Conservation (phyloP, 2,888 invertebrate species). For the Marasmarcha lunaedactyla region DNA sequence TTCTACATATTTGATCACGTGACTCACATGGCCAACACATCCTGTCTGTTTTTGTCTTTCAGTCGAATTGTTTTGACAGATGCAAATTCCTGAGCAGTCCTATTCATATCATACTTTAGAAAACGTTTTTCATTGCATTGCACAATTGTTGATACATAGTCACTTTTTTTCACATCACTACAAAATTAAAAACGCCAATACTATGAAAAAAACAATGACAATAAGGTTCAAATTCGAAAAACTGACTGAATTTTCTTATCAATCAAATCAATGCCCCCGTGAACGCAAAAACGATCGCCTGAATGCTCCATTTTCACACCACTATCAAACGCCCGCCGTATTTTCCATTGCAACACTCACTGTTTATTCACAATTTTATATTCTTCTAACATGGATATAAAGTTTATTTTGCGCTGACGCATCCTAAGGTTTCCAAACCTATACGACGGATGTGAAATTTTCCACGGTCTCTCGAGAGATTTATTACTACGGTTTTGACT, state of each 20-base stretch:
- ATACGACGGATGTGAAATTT: constrained; percentile 49
- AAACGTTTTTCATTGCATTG: too few relatives aligned
- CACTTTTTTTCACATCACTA: too few relatives aligned
- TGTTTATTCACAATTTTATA: constrained; percentile 11
- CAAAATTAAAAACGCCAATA: too few relatives aligned
- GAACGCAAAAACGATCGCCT: not conserved
- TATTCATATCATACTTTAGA: too few relatives aligned
- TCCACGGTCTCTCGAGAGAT: constrained; percentile 42
- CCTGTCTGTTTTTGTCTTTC: too few relatives aligned
- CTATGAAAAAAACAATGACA: too few relatives aligned
- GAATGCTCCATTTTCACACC: constrained; percentile 12
- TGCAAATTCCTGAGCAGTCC: too few relatives aligned
- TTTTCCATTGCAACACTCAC: constrained; percentile 5
- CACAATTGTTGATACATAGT: too few relatives aligned
- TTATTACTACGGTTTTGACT: constrained; percentile 27
- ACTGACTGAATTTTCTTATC: not conserved
- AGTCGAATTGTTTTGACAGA: too few relatives aligned
- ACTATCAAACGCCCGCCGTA: constrained; percentile 4
- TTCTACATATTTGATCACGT: too few relatives aligned
- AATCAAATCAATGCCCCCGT: not conserved
- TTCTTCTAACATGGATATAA: constrained; percentile 15
- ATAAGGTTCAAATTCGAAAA: not conserved
- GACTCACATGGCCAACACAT: too few relatives aligned
- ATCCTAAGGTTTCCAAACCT: constrained; percentile 25
- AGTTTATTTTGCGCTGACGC: constrained; percentile 24